phyloP scores from a whole-genome alignment of 1,140 invertebrate species.

The Neotoxoptera formosana region DNA sequence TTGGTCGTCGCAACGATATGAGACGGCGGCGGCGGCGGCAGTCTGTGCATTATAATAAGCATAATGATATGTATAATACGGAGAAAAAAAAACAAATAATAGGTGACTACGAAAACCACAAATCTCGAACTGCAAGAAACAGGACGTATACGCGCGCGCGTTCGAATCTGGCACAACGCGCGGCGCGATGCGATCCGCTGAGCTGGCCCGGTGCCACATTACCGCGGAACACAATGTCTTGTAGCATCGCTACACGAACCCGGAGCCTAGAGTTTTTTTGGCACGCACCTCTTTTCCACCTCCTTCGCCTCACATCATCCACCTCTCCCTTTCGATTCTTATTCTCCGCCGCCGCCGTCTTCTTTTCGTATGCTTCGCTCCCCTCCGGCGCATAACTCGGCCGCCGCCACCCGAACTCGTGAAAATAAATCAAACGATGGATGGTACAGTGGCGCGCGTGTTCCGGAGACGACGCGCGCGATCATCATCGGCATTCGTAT shows the following conservation, averaged over 20 bases:
- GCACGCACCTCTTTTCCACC: constrained; percentile 7
- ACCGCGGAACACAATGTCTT: not conserved
- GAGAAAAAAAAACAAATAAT: not conserved
- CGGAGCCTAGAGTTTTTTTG: constrained; percentile 21
- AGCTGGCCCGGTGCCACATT: not conserved
- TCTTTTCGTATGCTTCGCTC: not conserved
- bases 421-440: constrained; percentile 8
- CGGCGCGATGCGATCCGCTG: not conserved
- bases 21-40: no score
- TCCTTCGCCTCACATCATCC: not conserved
- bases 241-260: not conserved
- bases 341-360: not conserved
- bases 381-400: not conserved
- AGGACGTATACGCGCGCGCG: constrained; percentile 8
- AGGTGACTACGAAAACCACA: not conserved
- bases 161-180: constrained; percentile 39
- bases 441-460: not conserved
- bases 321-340: not conserved
- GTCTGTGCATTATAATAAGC: not conserved
- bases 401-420: not conserved
- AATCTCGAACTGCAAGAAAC: not conserved
- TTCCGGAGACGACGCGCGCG: not conserved
- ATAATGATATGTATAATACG: not conserved
- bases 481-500: not conserved
- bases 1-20: no score